A percentile compares a stretch with the other conserved stretches of the same genome.
These are phyloP conservation scores for Acanthosoma haemorrhoidale DNA, from an alignment of 2,888 invertebrate genomes.

Conservation along the genomic window DNA sequence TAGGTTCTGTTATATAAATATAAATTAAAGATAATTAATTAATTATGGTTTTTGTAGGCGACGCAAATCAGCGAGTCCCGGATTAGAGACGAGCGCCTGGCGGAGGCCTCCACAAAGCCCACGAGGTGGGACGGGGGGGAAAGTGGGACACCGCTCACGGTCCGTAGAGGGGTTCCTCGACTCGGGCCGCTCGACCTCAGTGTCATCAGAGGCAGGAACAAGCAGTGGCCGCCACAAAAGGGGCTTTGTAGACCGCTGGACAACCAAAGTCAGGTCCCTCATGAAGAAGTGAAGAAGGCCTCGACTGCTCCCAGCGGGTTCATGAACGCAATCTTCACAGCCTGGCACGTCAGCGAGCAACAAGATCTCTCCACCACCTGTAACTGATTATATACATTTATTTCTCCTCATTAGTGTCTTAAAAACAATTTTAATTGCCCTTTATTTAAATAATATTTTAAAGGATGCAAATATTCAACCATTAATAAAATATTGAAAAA, in stretches of 20 bases:
- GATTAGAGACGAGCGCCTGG: slow-evolving; percentile 54
- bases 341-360: slow-evolving; percentile 34
- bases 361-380: slow-evolving; percentile 18
- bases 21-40: too few relatives aligned
- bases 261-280: slow-evolving; percentile 75
- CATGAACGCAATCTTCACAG: slow-evolving; percentile 34
- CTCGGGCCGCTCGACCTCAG: slow-evolving; percentile 33
- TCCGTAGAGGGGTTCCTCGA: slow-evolving; percentile 61
- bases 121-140: slow-evolving; percentile 44
- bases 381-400: neutral
- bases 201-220: slow-evolving; percentile 24
- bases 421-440: too few relatives aligned
- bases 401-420: too few relatives aligned
- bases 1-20: too few relatives aligned
- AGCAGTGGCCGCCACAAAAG: slow-evolving; percentile 47
- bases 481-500: too few relatives aligned
- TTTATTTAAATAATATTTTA: too few relatives aligned
- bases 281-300: slow-evolving; percentile 46
- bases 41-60: slow-evolving; percentile 55
- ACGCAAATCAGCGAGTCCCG: slow-evolving; percentile 63
- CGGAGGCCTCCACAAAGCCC: slow-evolving; percentile 44
- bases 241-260: slow-evolving; percentile 80
- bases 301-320: slow-evolving; percentile 17
- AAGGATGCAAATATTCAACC: too few relatives aligned
- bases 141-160: slow-evolving; percentile 48